phyloP scores from a whole-genome alignment of 2,888 invertebrate species.

The Cyclophora punctaria region DNA sequence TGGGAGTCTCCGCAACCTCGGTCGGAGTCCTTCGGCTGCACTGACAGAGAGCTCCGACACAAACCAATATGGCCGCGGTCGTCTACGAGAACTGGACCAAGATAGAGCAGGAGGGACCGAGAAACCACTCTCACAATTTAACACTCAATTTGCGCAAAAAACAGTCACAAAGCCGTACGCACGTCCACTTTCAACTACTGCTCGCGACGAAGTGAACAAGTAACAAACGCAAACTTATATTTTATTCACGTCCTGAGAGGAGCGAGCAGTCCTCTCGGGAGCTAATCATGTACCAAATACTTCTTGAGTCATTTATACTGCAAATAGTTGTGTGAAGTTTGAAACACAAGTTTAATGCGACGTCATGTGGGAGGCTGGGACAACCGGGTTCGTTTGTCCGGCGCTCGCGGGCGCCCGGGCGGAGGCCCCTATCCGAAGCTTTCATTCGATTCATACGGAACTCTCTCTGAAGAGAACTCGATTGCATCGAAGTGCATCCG shows the following conservation, averaged over 20 bases:
- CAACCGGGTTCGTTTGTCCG: conserved; percentile 18
- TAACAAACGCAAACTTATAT: too few species aligned
- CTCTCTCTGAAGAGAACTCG: conserved; percentile 40
- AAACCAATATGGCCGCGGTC: too few species aligned
- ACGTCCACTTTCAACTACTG: too few species aligned
- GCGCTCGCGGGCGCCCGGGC: conserved; percentile 16
- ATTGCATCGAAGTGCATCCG: conserved; percentile 43
- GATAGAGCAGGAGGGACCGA: too few species aligned
- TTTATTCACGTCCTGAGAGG: neutral
- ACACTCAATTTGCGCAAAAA: too few species aligned
- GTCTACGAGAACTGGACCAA: too few species aligned
- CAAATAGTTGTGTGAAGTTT: conserved; percentile 10
- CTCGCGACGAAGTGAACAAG: too few species aligned
- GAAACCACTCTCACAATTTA: too few species aligned
- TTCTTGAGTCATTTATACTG: conserved; percentile 16
- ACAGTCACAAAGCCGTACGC: too few species aligned
- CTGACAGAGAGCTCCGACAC: too few species aligned
- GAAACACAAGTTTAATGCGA: conserved; percentile 20
- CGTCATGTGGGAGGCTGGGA: conserved; percentile 10
- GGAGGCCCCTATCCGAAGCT: conserved; percentile 42
- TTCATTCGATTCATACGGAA: conserved; percentile 45
- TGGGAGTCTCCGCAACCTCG: too few species aligned
- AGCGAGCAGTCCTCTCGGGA: conserved; percentile 6
- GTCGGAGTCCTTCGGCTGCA: too few species aligned
- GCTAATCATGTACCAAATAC: conserved; percentile 14